Conservation (phyloP, 2,113 vertebrate species). For the Uria lomvia region DNA sequence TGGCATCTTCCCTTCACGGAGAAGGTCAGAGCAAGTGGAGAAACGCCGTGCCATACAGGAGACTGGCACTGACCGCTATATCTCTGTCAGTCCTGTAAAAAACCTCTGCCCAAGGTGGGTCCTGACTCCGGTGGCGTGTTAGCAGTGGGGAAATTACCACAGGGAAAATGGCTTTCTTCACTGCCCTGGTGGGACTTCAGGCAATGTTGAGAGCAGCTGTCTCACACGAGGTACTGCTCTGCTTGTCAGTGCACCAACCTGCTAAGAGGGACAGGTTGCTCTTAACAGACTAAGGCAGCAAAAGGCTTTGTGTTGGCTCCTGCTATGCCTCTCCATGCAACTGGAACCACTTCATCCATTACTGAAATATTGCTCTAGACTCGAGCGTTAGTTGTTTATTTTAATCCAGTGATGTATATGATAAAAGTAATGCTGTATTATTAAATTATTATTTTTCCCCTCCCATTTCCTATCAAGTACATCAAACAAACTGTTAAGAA, state of each 20-base stretch:
- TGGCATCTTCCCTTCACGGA: background rate
- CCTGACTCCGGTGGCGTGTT: background rate
- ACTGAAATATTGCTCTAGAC: background rate
- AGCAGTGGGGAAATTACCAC: background rate
- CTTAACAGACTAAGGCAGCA: background rate
- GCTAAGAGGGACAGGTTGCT: background rate
- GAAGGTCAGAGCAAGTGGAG: background rate
- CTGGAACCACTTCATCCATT: background rate
- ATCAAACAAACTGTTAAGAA: background rate
- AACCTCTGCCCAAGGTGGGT: background rate
- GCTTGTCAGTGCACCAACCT: background rate
- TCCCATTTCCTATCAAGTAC: background rate
- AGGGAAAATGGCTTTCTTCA: background rate
- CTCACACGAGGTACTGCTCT: rapidly evolving
- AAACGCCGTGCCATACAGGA: rapidly evolving
- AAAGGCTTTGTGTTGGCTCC: background rate
- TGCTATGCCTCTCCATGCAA: background rate
- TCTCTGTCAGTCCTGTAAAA: background rate
- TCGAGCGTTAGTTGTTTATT: background rate
- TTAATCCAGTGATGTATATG: background rate
- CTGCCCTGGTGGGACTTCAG: background rate
- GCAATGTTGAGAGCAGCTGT: background rate
- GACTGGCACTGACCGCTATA: rapidly evolving
- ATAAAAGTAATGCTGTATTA: background rate
- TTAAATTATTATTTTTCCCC: background rate